Evolutionary conservation across 2,888 invertebrate genomes (phyloP).

Genomic region (Tholera decimalis): DNA sequence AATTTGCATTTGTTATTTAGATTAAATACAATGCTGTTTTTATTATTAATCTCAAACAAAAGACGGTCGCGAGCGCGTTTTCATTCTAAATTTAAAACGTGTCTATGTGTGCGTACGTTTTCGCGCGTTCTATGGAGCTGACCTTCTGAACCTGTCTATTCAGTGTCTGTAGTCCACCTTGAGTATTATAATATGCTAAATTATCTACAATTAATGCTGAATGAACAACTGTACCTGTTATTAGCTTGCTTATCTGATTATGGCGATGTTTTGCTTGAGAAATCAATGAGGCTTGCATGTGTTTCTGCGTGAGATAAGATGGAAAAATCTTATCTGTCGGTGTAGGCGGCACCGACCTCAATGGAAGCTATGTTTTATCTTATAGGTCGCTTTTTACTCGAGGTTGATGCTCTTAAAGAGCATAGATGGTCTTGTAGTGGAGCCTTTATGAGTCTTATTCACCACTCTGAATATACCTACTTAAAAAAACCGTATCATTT

Average conservation of each 20-base stretch:
- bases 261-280: constrained; percentile 30
- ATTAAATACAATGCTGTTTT: too few relatives aligned
- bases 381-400: constrained; percentile 1
- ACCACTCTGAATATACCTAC: background rate
- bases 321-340: constrained; percentile 8
- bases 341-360: constrained; percentile 21
- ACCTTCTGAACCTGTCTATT: constrained; percentile 16
- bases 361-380: constrained; percentile 2
- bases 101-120: background rate
- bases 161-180: constrained; percentile 64
- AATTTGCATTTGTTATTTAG: too few relatives aligned
- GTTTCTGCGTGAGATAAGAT: constrained; percentile 19
- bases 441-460: background rate
- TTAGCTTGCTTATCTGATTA: constrained; percentile 55
- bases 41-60: background rate
- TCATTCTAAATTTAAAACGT: background rate
- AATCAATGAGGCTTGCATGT: constrained; percentile 49
- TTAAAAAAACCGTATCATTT: background rate
- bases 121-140: background rate
- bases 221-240: constrained; percentile 57
- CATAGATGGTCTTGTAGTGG: background rate
- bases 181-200: constrained; percentile 68
- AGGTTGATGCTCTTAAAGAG: background rate
- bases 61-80: background rate
- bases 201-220: constrained; percentile 68